Evolutionary conservation across 2,888 invertebrate genomes (phyloP).

Genomic region (Acheta domesticus): DNA sequence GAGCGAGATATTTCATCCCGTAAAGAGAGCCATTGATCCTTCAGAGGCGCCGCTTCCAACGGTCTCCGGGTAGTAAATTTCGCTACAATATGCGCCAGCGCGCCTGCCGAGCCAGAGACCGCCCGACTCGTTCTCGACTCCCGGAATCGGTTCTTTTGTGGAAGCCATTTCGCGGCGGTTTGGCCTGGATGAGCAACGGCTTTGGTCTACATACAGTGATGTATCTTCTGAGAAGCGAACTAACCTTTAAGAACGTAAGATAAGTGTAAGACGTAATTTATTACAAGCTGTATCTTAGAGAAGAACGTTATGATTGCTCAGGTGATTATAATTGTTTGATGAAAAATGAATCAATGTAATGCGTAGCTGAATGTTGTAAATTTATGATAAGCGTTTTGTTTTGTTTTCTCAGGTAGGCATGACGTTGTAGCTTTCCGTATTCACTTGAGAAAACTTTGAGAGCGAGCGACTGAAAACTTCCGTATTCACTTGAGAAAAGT

Average conservation of each 20-base stretch:
- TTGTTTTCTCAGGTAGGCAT: no score
- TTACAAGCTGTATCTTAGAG: background rate
- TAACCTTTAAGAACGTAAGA: background rate
- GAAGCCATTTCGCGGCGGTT: background rate
- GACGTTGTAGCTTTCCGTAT: no score
- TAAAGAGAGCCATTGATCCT: constrained; percentile 18
- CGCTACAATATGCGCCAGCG: background rate
- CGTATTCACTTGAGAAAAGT: no score
- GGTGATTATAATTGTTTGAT: background rate
- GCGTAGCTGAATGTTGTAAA: background rate
- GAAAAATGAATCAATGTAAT: background rate
- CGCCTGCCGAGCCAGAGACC: background rate
- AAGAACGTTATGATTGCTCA: background rate
- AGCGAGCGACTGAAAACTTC: no score
- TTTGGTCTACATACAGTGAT: background rate
- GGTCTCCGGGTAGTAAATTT: constrained; percentile 5
- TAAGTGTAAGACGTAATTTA: background rate
- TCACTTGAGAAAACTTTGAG: no score
- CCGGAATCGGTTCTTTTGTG: constrained; percentile 3
- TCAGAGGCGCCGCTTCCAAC: background rate
- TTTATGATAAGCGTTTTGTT: background rate
- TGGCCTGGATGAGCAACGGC: background rate
- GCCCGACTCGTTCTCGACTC: background rate
- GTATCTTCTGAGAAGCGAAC: background rate
- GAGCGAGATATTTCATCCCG: background rate